A percentile compares a stretch with the other conserved stretches of the same genome.
Conservation (phyloP, 1,140 invertebrate species). For the Meloidogyne hapla region DNA sequence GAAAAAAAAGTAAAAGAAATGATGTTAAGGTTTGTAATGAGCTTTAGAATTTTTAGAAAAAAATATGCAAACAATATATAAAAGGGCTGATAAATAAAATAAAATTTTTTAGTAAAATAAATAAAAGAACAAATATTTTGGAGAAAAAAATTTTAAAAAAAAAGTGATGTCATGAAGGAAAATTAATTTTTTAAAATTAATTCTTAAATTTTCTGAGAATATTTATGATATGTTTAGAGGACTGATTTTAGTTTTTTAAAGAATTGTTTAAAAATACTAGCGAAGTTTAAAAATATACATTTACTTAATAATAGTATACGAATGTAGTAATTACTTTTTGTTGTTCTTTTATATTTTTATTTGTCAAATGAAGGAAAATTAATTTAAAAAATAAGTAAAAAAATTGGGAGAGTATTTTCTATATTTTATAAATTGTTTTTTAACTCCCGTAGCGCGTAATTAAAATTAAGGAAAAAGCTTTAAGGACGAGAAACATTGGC, state of each 20-base stretch:
- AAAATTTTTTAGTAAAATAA: not conserved
- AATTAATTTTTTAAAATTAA: too few species aligned
- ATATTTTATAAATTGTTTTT: too few species aligned
- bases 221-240: too few species aligned
- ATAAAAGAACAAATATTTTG: not conserved
- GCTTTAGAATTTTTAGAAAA: not conserved
- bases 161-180: not conserved
- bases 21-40: not conserved
- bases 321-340: not conserved
- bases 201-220: too few species aligned
- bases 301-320: too few species aligned
- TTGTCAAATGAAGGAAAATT: too few species aligned
- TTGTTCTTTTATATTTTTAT: not conserved
- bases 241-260: not conserved
- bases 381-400: too few species aligned
- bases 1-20: not conserved
- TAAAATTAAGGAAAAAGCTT: too few species aligned
- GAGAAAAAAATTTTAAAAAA: not conserved
- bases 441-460: too few species aligned
- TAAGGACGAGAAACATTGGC: too few species aligned
- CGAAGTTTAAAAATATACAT: too few species aligned
- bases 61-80: not conserved
- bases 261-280: conserved; percentile 12
- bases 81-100: not conserved
- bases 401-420: too few species aligned